Conservation (phyloP, 2,888 invertebrate genomes). For the Trachelus troglodyta region DNA sequence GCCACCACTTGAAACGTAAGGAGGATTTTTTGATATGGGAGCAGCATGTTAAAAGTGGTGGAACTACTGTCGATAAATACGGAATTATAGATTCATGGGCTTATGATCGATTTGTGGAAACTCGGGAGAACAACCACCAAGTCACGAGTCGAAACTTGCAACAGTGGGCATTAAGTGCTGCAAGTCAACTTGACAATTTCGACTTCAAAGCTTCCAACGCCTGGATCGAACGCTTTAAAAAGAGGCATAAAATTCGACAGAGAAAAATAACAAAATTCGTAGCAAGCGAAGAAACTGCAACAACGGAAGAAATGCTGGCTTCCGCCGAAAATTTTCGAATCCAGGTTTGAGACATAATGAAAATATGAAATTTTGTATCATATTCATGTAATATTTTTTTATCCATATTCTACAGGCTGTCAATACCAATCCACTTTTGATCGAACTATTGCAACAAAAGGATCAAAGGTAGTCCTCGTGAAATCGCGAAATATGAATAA, state of each 20-base stretch:
- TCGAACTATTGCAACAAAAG: constrained; percentile 14
- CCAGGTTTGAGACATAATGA: neutral
- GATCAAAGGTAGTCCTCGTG: constrained; percentile 15
- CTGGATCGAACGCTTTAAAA: neutral
- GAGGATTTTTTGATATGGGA: constrained; percentile 15
- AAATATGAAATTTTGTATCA: too few species aligned
- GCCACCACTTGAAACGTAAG: constrained; percentile 7
- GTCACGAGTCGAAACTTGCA: constrained; percentile 5
- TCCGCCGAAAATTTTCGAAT: neutral
- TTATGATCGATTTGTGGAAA: constrained; percentile 8
- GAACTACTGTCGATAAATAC: constrained; percentile 14
- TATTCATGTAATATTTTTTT: constrained; percentile 8
- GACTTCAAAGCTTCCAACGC: constrained; percentile 10
- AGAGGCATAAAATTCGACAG: neutral
- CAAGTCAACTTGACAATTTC: constrained; percentile 12
- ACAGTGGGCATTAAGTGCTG: constrained; percentile 10
- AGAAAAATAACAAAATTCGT: constrained; percentile 3
- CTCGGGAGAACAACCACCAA: constrained; percentile 3
- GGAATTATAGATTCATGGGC: constrained; percentile 17
- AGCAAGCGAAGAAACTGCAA: neutral
- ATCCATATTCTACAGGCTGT: constrained; percentile 4
- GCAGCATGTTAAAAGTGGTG: constrained; percentile 11
- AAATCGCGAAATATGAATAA: constrained; percentile 23
- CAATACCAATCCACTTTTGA: constrained; percentile 20
- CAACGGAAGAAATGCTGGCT: constrained; percentile 1